Evolutionary conservation across 1,140 invertebrate species (phyloP), one percentile per base, ranked within the genome.

Genomic region (Pseudobourletiella spinata): DNA sequence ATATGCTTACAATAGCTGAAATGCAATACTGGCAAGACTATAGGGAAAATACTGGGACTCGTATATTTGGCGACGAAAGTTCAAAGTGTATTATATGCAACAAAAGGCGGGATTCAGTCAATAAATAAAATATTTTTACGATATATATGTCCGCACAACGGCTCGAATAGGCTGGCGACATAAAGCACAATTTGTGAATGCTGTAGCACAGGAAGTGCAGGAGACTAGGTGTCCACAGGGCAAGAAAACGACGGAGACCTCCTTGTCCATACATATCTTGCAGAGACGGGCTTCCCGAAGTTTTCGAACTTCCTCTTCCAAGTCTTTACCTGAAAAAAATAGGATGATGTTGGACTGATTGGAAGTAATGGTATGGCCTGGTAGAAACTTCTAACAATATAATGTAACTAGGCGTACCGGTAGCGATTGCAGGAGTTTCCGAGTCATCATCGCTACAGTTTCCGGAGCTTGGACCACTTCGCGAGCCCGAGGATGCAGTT

Each of bases 161-260:
- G 44, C 44, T 48, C 22, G 14, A 48, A 91, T 84, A 32, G 76
- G 75, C 57, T 83, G 77, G 54, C 91, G 80, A 74, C 91, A 95
- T 57, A 95, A 81, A 24, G 89, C 87, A 75, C 92, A 95, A 15
- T 80, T 82, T 52, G 80, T 80, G 67, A 95, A 79, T 60, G 84
- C 83, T 1, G 85, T 80, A 2, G 89, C 87, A 78, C 92, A 95
- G 39, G 84, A 81, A 4, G 83, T 81, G 76, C 92, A 95, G 29
- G 88, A 85, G 26, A 91, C 83, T 63, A 94, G 77, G 79, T 95
- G 91, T 1, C 91, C 88, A 75, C 92, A 95, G n/a, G 91, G 91
- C 68, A 95, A 76, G 77, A 94, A 91, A 35, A 91, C 89, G 55
- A 93, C 84, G 51, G 83, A 84, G 56, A 92, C 84, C 77, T 93